These are phyloP conservation scores for Drosophila kurseongensis DNA, from an alignment of 1,140 invertebrate genomes.

Conservation along the genomic window DNA sequence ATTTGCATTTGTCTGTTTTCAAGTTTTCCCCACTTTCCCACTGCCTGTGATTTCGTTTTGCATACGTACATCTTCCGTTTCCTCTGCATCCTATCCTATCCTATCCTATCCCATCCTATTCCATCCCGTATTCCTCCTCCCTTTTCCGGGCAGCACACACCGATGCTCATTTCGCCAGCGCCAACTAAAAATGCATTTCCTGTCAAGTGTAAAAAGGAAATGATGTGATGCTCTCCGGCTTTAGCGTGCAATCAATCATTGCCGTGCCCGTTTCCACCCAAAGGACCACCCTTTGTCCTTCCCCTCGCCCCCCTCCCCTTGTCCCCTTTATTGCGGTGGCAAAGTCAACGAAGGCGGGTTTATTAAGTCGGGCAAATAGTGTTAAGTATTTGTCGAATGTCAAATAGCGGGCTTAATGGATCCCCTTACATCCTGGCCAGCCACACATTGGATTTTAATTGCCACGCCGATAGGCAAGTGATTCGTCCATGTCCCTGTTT, in stretches of 20 bases:
- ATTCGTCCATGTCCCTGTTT: neutral
- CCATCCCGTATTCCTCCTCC: neutral
- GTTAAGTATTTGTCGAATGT: slow-evolving; percentile 80
- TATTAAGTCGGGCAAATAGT: slow-evolving; percentile 79
- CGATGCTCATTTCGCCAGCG: slow-evolving; percentile 73
- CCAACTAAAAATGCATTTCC: slow-evolving; percentile 81
- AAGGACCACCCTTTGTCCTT: neutral
- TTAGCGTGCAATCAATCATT: slow-evolving; percentile 80
- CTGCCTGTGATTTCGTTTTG: slow-evolving; percentile 59
- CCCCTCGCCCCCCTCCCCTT: neutral
- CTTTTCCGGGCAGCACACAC: slow-evolving; percentile 39
- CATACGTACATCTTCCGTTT: slow-evolving; percentile 42
- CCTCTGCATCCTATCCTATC: slow-evolving; percentile 1
- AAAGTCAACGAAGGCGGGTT: slow-evolving; percentile 77
- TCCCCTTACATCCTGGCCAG: slow-evolving; percentile 19
- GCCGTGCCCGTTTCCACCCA: slow-evolving; percentile 41
- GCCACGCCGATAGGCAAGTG: slow-evolving; percentile 46
- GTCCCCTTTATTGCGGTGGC: slow-evolving; percentile 38
- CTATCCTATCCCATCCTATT: slow-evolving; percentile 2
- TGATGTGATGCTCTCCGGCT: slow-evolving; percentile 77
- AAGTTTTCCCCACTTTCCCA: slow-evolving; percentile 22
- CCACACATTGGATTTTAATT: slow-evolving; percentile 45
- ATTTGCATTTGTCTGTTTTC: slow-evolving; percentile 20
- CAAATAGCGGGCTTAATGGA: slow-evolving; percentile 50
- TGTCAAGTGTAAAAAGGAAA: slow-evolving; percentile 81